These are phyloP conservation scores for Parelbella ahira DNA, from an alignment of 2,888 invertebrate species.

Conservation along the genomic window DNA sequence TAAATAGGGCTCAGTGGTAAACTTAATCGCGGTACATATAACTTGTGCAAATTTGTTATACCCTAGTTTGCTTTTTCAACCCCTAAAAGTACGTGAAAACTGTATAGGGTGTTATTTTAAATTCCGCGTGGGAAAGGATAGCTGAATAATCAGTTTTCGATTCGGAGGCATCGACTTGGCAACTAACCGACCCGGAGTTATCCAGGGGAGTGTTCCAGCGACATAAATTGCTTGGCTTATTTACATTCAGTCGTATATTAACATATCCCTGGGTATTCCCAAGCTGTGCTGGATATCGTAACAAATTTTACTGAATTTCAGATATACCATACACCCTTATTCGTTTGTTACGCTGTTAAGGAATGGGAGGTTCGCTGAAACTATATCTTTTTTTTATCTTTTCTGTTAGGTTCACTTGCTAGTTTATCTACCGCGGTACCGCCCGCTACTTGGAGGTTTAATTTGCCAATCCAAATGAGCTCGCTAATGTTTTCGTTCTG, in stretches of 20 bases:
- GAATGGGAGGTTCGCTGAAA: too few species aligned
- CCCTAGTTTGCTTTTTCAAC: constrained; percentile 12
- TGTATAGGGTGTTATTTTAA: constrained; percentile 35
- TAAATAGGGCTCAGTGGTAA: too few species aligned
- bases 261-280: constrained; percentile 73
- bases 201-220: constrained; percentile 62
- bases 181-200: constrained; percentile 40
- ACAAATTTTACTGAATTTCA: constrained; percentile 36
- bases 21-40: too few species aligned
- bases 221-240: constrained; percentile 67
- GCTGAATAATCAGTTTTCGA: constrained; percentile 51
- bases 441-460: too few species aligned
- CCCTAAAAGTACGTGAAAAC: constrained; percentile 18
- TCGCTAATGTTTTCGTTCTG: too few species aligned
- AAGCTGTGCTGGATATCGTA: constrained; percentile 54
- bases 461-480: too few species aligned
- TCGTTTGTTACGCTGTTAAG: too few species aligned
- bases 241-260: constrained; percentile 71
- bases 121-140: constrained; percentile 40
- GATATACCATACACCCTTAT: too few species aligned
- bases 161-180: constrained; percentile 37
- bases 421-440: too few species aligned
- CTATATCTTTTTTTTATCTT: too few species aligned
- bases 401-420: too few species aligned
- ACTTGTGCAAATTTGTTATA: too few species aligned